Evolutionary conservation across 2,888 invertebrate species (phyloP), one percentile per base, ranked within the genome.

Genomic region (Petrophora chlorosata): DNA sequence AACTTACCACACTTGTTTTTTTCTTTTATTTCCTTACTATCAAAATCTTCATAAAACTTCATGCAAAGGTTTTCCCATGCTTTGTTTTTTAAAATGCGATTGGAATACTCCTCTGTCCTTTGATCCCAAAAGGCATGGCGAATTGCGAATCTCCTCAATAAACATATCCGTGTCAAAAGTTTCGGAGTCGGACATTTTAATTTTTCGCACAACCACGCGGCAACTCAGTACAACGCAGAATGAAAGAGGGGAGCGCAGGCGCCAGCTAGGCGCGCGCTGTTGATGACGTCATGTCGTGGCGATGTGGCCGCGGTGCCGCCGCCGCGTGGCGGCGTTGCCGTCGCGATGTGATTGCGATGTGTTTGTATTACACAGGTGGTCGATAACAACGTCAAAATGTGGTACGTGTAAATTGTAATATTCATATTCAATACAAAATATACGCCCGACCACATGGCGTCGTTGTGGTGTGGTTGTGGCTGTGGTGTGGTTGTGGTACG

Each of bases 221-320:
- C 41, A n/a, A 38, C 51, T 38, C 46, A 42, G 38, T 52, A 46
- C 46, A 46, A 46, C 36, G 42, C 38, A 46, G 42, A 50, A 52
- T 52, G 47, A 47, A 47, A 23, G 23, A 2, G 19, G 19, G 19
- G 19, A 19, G 19, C 19, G 19, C 42, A 34, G 42, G 34, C 33
- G 33, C 33, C 34, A 39, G 47, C 43, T 47, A 47, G 50, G 50
- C 54, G 47, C 55, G 51, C 47, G 47, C 55, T 19, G 23, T 51
- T 51, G 51, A 51, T 52, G 51, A 47, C 56, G 53, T 53, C 53
- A 51, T 48, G 46, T 52, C 52, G 52, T 55, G 41, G 52, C 52
- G 49, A 54, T 52, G 44, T 49, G 46, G 51, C 51, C 51, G 50
- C 47, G 44, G 47, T 50, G 46, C 43, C 41, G 43, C 44, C 53